A percentile compares a stretch with the other conserved stretches of the same genome.
These are phyloP conservation scores for Coreius guichenoti DNA, from an alignment of 2,797 vertebrate genomes.

Conservation along the genomic window DNA sequence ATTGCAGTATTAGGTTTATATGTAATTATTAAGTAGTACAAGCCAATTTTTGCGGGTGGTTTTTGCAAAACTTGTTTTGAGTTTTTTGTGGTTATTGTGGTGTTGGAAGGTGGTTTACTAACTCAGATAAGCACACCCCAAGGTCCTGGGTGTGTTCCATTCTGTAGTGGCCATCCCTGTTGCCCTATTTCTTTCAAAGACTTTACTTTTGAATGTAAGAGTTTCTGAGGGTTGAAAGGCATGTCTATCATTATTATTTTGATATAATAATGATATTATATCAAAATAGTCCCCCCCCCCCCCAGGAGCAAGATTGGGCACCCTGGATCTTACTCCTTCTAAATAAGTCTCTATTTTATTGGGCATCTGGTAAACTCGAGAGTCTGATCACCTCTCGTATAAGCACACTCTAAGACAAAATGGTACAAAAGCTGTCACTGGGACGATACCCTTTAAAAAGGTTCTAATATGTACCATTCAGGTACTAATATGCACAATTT, in stretches of 20 bases:
- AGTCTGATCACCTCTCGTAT: background rate
- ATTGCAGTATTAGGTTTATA: background rate
- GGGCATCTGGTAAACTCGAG: background rate
- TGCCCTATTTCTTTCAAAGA: background rate
- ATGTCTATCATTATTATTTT: constrained; percentile 6
- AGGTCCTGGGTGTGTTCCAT: background rate
- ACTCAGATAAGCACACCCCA: background rate
- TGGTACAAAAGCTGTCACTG: no score
- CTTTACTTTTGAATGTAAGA: background rate
- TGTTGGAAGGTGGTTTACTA: background rate
- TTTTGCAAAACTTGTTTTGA: background rate
- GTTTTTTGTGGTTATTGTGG: background rate
- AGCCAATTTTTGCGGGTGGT: background rate
- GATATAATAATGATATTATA: no score
- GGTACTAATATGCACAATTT: no score
- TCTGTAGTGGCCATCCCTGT: background rate
- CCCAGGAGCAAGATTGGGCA: background rate
- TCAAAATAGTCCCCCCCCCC: no score
- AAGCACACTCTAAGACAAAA: background rate
- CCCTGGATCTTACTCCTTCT: background rate
- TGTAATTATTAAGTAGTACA: background rate
- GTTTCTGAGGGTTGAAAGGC: background rate
- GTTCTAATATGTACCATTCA: no score
- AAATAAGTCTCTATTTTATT: background rate
- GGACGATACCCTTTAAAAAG: no score